Base-by-base conservation (phyloP, 2,797 vertebrate species). In the Botia almorhae region DNA sequence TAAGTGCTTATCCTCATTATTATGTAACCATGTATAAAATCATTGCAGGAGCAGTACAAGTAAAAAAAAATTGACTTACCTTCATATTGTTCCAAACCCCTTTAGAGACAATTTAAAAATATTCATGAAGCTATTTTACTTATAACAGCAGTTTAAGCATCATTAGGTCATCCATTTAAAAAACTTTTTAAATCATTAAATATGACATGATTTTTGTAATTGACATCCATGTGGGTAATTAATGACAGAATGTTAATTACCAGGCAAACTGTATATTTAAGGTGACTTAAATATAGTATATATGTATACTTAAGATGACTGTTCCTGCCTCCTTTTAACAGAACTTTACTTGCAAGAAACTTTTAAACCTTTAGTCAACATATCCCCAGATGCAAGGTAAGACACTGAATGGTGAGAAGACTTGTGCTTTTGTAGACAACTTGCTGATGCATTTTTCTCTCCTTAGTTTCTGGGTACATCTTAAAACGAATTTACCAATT, bases 291-390 rank as follows among this genome's bases (percentile, higher is more conserved):
- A 26, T 26, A 26, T 26, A 26, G 23, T 26, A 26, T 26, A 26
- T 26, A 26, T 26, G 23, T 26, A 26, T 26, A 26, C 23, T 26
- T 26, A 26, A 26, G 23, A 50, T 33, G 55, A 64, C 7, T 70
- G 80, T 68, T 4, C 76, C 64, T 74, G n/a, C 1, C 12, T 84
- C 23, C 23, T 14, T 73, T 17, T 58, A 78, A 21, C 92, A 99
- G 98, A 99, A 89, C 96, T 99, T 88, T 99, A 99, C 91, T 94
- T 99, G 90, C 98, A 98, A 95, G 97, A 97, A 90, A 97, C 97
- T 0, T 99, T 98, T 92, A 99, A 98, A 93, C 98, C 98, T 88
- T 95, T 99, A 89, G 98, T 99, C 93, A 98, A 96, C 93, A 99
- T 98, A 92, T 98, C 97, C 83, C 98, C 98, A 75, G 95, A 97